Base-by-base conservation (phyloP, 2,113 vertebrate species). In the Colius striatus region DNA sequence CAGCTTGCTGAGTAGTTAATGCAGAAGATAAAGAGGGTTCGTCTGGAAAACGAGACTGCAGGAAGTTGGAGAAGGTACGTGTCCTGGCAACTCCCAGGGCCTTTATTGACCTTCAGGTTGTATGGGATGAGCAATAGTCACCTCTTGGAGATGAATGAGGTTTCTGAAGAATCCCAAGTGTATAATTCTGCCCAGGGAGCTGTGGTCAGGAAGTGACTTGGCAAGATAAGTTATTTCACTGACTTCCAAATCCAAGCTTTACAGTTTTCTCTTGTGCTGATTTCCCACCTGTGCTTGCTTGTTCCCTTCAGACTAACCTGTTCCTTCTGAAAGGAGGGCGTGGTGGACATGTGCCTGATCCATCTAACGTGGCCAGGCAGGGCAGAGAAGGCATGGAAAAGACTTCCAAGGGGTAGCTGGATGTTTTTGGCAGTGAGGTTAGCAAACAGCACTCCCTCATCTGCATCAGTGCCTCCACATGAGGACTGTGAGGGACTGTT, bases 1-100 rank as follows among this genome's bases (percentile, higher is more conserved):
- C 95, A 95, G 98, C 95, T 98, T 18, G 96, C 98, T 80, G 95
- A 98, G 96, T 97, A 93, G 98, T 99, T 99, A 96, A 99, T 99
- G 99, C 98, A 98, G 98, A 99, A 98, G 98, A 98, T 98, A 97
- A 99, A 99, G 98, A 99, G 98, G 98, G 97, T 98, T 92, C 99
- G 99, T 96, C 98, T 98, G 98, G 98, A 98, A 98, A 98, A 98
- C 96, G 97, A 98, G 96, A 97, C 97, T 95, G 97, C 98, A 94
- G 98, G 98, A 98, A 96, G 97, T 95, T 98, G 98, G 98, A 97
- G 98, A 97, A 99, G 99, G 99, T 99, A 97, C 29, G 93, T 93
- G 73, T 27, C 45, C n/a, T 4, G 7, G 29, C 43, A 53, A 29
- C 72, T n/a, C 17, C 60, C 1, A 13, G 58, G 74, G 26, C 47